These are phyloP conservation scores for Oxyruncus cristatus DNA, from an alignment of 2,113 vertebrate species.

Conservation along the genomic window DNA sequence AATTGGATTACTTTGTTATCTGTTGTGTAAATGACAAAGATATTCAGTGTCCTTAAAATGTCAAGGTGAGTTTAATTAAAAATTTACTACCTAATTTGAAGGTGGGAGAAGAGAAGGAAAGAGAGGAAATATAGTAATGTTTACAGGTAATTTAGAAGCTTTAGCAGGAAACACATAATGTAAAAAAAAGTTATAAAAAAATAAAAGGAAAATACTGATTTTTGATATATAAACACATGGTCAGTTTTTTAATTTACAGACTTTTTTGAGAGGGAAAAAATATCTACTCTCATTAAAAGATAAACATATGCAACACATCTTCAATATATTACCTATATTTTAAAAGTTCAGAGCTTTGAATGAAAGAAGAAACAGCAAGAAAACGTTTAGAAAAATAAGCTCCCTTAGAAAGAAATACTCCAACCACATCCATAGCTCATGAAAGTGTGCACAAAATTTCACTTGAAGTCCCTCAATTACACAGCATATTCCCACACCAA, in stretches of 20 bases:
- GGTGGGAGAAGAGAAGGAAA: background rate
- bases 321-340: background rate
- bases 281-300: background rate
- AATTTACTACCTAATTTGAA: constrained; percentile 44
- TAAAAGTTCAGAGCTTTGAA: background rate
- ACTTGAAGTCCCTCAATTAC: background rate
- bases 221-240: background rate
- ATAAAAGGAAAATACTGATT: background rate
- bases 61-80: constrained; percentile 74
- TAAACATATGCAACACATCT: background rate
- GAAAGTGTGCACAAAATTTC: background rate
- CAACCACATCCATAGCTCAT: background rate
- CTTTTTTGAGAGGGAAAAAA: background rate
- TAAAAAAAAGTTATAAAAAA: background rate
- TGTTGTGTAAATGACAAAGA: constrained; percentile 85
- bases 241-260: background rate
- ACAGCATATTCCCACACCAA: background rate
- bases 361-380: background rate
- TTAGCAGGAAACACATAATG: background rate
- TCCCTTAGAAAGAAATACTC: background rate
- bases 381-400: background rate
- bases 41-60: constrained; percentile 82
- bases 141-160: constrained; percentile 11
- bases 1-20: constrained; percentile 87
- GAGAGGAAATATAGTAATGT: background rate